Evolutionary conservation across 2,113 vertebrate species (phyloP), one percentile per base, ranked within the genome.

Genomic region (Forbesichthys papilliferus): DNA sequence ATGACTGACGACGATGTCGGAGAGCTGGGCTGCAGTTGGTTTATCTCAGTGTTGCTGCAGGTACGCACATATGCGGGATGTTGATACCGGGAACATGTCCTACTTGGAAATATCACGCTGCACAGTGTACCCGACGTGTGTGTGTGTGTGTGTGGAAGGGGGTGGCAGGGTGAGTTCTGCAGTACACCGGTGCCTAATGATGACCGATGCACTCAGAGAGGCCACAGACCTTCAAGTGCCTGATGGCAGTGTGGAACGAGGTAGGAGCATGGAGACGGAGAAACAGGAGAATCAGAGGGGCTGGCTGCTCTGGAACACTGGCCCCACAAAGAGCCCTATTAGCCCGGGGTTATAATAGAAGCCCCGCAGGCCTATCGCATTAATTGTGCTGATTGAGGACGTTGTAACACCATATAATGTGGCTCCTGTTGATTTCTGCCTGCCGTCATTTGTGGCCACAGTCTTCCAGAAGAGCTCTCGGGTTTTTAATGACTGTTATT

Each of bases 161-260:
- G 20, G n/a, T 42, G 55, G 56, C 49, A 52, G 67, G 51, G 49
- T 58, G 71, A 9, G 49, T 11, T 8, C 5, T 13, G n/a, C 49
- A 16, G 52, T 64, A 51, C 51, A 42, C 48, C 52, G 61, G 68
- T 63, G 11, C 57, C 71, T 85, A 83, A 85, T 85, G 78, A 85
- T 85, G 85, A 84, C 72, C 74, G 75, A 80, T 86, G 84, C 77
- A 74, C 57, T 61, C 70, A 69, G 67, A 63, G 77, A 54, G 18
- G 54, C 63, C 59, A 47, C 69, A 69, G 56, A 73, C 73, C 27
- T 27, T 27, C 27, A 27, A 27, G 67, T 73, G 74, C 68, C 62
- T 77, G 68, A 86, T 77, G 78, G 73, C 79, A 58, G 48, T 5
- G 66, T 46, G 47, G 69, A 55, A 79, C 71, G 71, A 81, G 1